phyloP scores from a whole-genome alignment of 2,888 invertebrate species.

The Drosophila pseudotakahashii region DNA sequence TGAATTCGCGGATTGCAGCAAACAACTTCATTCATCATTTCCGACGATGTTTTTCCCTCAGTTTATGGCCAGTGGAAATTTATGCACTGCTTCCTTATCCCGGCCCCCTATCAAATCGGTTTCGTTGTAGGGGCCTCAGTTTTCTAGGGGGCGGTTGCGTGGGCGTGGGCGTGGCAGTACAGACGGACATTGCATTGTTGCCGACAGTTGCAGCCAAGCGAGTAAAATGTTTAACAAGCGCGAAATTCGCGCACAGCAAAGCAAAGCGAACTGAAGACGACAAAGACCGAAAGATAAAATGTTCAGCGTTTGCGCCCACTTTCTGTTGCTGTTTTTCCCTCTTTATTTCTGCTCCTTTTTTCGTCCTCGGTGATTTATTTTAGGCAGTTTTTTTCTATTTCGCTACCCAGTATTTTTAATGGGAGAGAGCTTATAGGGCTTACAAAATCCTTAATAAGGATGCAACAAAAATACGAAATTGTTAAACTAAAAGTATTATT shows the following conservation, averaged over 20 bases:
- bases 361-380: conserved; percentile 42
- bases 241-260: conserved; percentile 53
- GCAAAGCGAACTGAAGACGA: conserved; percentile 21
- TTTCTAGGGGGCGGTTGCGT: background rate
- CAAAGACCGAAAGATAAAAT: conserved; percentile 49
- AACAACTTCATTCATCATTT: background rate
- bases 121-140: background rate
- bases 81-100: conserved; percentile 25
- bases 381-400: conserved; percentile 15
- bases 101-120: conserved; percentile 35
- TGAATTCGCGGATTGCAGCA: background rate
- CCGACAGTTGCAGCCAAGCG: conserved; percentile 66
- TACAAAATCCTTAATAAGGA: background rate
- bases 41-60: conserved; percentile 1
- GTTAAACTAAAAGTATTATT: too few relatives aligned
- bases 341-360: conserved; percentile 1
- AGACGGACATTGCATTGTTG: conserved; percentile 58
- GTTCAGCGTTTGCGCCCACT: conserved; percentile 14
- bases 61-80: conserved; percentile 27
- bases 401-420: background rate
- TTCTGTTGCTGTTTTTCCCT: conserved; percentile 8
- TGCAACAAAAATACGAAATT: background rate
- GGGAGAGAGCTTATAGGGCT: background rate
- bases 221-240: conserved; percentile 70
- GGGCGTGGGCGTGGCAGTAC: conserved; percentile 16